Conservation (phyloP, 2,797 vertebrate genomes). For the Sitta carolinensis region DNA sequence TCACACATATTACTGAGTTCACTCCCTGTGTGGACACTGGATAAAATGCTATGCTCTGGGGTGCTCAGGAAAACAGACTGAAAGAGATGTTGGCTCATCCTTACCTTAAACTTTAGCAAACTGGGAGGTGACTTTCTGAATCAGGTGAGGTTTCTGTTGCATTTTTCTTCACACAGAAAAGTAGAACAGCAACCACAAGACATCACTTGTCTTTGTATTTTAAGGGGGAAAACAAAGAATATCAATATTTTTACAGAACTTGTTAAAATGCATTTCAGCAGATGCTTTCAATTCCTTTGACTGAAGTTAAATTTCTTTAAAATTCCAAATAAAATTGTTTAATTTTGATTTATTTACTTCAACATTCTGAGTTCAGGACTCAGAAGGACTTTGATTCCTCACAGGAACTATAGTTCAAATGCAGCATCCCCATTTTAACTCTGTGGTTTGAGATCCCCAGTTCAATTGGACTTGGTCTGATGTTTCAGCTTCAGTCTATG, state of each 20-base stretch:
- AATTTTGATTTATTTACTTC: not conserved
- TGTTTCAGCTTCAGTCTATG: not conserved
- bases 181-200: not conserved
- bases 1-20: not conserved
- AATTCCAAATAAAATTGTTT: not conserved
- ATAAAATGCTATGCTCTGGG: not conserved
- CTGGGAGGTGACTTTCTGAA: not conserved
- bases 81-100: not conserved
- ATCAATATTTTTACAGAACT: not conserved
- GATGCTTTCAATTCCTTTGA: not conserved
- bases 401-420: not conserved
- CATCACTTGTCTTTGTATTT: not conserved
- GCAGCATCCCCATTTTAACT: not conserved
- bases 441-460: not conserved
- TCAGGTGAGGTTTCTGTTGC: not conserved
- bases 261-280: not conserved
- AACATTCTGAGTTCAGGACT: not conserved
- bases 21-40: not conserved
- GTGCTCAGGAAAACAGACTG: not conserved
- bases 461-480: not conserved
- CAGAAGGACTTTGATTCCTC: not conserved
- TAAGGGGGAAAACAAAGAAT: not conserved
- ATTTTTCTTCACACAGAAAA: not conserved
- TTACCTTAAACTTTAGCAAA: not conserved
- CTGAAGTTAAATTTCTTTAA: not conserved